Evolutionary conservation across 2,113 vertebrate species (phyloP).

Genomic region (Arizona elegans): DNA sequence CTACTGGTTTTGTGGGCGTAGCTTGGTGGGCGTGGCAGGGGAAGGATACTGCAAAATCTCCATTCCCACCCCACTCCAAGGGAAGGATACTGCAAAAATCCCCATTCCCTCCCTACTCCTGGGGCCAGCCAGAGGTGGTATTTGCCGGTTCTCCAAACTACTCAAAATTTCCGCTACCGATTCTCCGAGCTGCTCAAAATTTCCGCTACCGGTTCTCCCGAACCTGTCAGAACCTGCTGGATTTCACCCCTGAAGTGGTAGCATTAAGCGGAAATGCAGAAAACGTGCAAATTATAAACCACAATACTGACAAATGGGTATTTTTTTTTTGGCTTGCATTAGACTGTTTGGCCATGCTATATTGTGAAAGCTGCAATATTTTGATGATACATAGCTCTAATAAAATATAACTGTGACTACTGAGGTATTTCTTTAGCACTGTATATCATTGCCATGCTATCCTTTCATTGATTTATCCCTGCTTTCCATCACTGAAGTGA

Average conservation of each 20-base stretch:
- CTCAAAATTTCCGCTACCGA: too few relatives aligned
- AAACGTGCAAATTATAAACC: background rate
- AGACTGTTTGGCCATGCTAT: constrained; percentile 28
- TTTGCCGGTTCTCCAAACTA: too few relatives aligned
- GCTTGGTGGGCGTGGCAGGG: too few relatives aligned
- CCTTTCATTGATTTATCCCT: constrained; percentile 27
- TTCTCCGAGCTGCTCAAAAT: too few relatives aligned
- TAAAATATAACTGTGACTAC: constrained; percentile 48
- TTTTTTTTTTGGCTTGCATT: background rate
- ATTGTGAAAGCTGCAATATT: constrained; percentile 42
- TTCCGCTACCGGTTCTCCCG: too few relatives aligned
- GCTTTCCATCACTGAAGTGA: background rate
- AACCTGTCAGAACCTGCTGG: too few relatives aligned
- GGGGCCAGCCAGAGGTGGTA: too few relatives aligned
- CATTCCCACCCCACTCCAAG: too few relatives aligned
- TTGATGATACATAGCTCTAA: constrained; percentile 48
- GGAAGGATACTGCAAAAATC: too few relatives aligned
- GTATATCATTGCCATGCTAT: constrained; percentile 45
- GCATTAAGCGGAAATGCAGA: background rate
- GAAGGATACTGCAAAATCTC: too few relatives aligned
- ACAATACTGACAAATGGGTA: background rate
- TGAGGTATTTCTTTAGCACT: constrained; percentile 55
- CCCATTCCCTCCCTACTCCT: too few relatives aligned
- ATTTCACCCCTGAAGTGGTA: background rate
- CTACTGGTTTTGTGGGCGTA: too few relatives aligned